Percentiles rank a stretch among this genome's conserved stretches.
These are phyloP conservation scores for Leptinotarsa lineolata DNA, from an alignment of 1,140 invertebrate genomes.

Conservation along the genomic window DNA sequence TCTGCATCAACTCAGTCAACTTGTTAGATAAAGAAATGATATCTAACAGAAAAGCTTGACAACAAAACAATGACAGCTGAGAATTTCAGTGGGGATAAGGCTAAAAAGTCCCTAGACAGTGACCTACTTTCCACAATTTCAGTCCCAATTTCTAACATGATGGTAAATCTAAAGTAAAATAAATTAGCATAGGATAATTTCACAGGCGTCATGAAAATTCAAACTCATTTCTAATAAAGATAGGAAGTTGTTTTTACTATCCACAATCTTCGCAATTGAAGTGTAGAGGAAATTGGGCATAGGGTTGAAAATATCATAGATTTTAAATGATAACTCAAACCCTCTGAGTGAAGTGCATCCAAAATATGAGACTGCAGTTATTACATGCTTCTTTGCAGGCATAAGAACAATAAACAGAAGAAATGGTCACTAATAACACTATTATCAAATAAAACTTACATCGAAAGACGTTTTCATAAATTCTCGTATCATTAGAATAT, in stretches of 20 bases:
- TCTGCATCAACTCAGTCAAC: neutral
- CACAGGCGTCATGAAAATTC: no score
- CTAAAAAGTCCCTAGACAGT: slow-evolving; percentile 36
- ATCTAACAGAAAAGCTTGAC: slow-evolving; percentile 18
- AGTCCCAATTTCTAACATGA: slow-evolving; percentile 2
- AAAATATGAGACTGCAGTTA: slow-evolving; percentile 15
- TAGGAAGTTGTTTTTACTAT: no score
- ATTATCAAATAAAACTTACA: slow-evolving; percentile 20
- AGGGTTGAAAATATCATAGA: no score
- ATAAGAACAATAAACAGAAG: slow-evolving; percentile 16
- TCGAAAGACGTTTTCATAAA: neutral
- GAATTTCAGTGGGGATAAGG: slow-evolving; percentile 33
- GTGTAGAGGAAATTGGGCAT: no score
- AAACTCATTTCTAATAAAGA: no score
- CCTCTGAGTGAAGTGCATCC: neutral
- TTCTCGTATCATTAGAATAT: slow-evolving; percentile 18
- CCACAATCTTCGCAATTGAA: no score
- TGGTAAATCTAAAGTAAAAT: neutral
- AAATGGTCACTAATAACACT: neutral
- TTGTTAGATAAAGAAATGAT: neutral
- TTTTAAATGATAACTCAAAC: no score
- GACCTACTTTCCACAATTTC: slow-evolving; percentile 35
- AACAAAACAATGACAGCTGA: slow-evolving; percentile 19
- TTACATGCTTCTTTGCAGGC: slow-evolving; percentile 13
- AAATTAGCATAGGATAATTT: no score